Percentiles rank a stretch among this genome's conserved stretches.
Conservation (phyloP, 2,888 invertebrate species). For the Phyllotreta striolata region DNA sequence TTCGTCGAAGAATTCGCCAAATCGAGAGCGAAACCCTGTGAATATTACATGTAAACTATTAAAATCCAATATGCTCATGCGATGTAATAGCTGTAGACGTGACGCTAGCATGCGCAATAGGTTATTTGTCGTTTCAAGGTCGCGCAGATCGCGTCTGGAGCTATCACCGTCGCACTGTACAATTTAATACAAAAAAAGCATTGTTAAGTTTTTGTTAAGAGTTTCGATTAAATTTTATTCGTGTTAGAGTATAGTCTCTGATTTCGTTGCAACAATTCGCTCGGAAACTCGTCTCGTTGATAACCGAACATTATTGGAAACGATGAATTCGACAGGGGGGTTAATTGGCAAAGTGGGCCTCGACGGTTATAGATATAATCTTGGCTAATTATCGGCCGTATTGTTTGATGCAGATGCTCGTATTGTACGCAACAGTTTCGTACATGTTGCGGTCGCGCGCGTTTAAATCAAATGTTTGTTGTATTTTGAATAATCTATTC, state of each 20-base stretch:
- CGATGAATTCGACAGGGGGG: slow-evolving; percentile 20
- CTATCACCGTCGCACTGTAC: too few species aligned
- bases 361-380: slow-evolving; percentile 31
- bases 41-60: not conserved
- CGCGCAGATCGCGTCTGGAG: too few species aligned
- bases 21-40: slow-evolving; percentile 6
- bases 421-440: slow-evolving; percentile 20
- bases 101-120: too few species aligned
- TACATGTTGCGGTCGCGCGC: not conserved
- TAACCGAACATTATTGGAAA: slow-evolving; percentile 27
- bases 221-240: too few species aligned
- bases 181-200: too few species aligned
- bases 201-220: too few species aligned
- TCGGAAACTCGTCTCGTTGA: not conserved
- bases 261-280: too few species aligned
- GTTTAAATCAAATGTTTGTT: slow-evolving; percentile 19
- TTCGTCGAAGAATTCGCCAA: slow-evolving; percentile 16
- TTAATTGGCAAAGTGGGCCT: slow-evolving; percentile 32
- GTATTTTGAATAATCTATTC: slow-evolving; percentile 21
- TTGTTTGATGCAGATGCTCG: slow-evolving; percentile 26
- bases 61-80: too few species aligned
- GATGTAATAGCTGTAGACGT: too few species aligned
- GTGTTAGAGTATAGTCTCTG: too few species aligned
- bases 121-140: too few species aligned
- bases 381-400: slow-evolving; percentile 33